Percentiles rank a stretch among this genome's conserved stretches.
Conservation (phyloP, 2,797 vertebrate genomes). For the Helostoma temminkii region DNA sequence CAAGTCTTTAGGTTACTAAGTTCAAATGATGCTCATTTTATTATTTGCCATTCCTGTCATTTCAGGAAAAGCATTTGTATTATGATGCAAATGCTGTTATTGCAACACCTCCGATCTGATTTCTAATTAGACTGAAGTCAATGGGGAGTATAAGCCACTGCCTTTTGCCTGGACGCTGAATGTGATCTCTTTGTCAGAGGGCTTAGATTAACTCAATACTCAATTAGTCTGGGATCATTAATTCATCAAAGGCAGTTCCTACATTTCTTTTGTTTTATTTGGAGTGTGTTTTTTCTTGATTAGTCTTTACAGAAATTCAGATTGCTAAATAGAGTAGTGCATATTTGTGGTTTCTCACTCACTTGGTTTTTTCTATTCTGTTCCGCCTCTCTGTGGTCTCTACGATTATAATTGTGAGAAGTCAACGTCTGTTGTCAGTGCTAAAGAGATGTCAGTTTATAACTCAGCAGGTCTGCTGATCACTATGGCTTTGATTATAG, state of each 20-base stretch:
- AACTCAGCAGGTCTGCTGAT: constrained; percentile 59
- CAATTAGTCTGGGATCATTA: constrained; percentile 55
- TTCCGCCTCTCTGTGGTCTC: neutral
- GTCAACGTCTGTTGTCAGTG: constrained; percentile 41
- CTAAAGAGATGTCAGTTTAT: constrained; percentile 45
- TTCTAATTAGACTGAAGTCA: constrained; percentile 41
- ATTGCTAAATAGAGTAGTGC: no score
- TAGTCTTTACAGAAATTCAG: constrained; percentile 32
- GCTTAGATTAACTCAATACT: constrained; percentile 38
- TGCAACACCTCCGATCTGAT: constrained; percentile 7
- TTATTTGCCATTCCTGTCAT: neutral
- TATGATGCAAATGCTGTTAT: neutral
- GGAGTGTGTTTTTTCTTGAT: constrained; percentile 35
- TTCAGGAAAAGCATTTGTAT: neutral
- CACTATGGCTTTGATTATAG: constrained; percentile 61
- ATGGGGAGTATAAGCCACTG: constrained; percentile 26
- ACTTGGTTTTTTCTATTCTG: constrained; percentile 13
- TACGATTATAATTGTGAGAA: constrained; percentile 25
- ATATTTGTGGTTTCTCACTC: neutral
- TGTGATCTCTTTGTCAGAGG: constrained; percentile 38
- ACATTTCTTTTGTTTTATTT: constrained; percentile 13
- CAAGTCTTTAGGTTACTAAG: neutral
- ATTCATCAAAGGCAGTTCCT: constrained; percentile 22
- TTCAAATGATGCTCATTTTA: neutral
- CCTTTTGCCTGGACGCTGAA: constrained; percentile 15